phyloP scores from a whole-genome alignment of 1,140 invertebrate genomes.

The Bursaphelenchus mucronatus region DNA sequence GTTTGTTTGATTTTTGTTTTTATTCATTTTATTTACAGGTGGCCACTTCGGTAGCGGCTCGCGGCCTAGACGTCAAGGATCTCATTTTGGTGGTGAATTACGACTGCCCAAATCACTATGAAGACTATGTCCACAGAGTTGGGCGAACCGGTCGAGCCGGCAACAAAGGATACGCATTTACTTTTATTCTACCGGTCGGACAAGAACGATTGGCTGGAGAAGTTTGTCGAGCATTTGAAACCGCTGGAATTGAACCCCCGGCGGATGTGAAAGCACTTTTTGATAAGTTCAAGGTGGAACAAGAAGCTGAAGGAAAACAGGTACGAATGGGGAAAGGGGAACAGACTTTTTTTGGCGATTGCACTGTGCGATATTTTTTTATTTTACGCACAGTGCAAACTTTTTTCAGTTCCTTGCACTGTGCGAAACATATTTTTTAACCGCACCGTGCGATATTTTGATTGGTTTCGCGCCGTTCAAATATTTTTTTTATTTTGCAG shows the following conservation, averaged over 20 bases:
- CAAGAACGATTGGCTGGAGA: slow-evolving; percentile 65
- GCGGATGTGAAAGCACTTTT: slow-evolving; percentile 52
- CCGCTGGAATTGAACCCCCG: slow-evolving; percentile 45
- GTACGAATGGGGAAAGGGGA: slow-evolving; percentile 72
- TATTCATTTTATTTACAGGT: slow-evolving; percentile 66
- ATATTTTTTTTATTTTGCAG: too few relatives aligned
- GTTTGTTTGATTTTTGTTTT: slow-evolving; percentile 1
- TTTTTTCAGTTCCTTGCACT: too few relatives aligned
- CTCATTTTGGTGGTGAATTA: slow-evolving; percentile 96
- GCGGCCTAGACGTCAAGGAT: slow-evolving; percentile 96
- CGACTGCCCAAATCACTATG: slow-evolving; percentile 99
- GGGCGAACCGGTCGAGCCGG: slow-evolving; percentile 81
- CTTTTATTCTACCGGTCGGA: slow-evolving; percentile 90
- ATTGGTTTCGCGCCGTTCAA: too few relatives aligned
- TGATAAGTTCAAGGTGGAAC: slow-evolving; percentile 48
- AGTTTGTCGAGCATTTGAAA: slow-evolving; percentile 56
- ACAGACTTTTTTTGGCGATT: too few relatives aligned
- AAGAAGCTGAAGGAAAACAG: slow-evolving; percentile 71
- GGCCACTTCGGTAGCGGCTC: slow-evolving; percentile 90
- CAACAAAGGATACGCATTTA: slow-evolving; percentile 91
- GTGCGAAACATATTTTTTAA: too few relatives aligned
- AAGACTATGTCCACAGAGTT: slow-evolving; percentile 98
- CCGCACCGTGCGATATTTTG: too few relatives aligned
- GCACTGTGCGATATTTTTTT: too few relatives aligned
- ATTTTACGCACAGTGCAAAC: too few relatives aligned